Percentiles rank a stretch among this genome's conserved stretches.
Conservation (phyloP, 2,113 vertebrate genomes). For the Sceloporus undulatus region DNA sequence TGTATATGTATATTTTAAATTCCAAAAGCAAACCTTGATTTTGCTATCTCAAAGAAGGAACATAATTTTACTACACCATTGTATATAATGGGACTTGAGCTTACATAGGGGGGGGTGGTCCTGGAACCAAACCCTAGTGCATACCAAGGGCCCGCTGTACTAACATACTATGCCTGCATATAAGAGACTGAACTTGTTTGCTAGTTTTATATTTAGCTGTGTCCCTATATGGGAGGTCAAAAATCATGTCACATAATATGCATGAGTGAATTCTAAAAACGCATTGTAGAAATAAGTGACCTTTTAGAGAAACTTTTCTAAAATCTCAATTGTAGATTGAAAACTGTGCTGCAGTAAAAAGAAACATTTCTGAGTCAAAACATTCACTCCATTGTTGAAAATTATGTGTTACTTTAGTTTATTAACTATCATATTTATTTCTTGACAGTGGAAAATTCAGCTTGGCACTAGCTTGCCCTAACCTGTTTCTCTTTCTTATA, state of each 20-base stretch:
- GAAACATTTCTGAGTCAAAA: neutral
- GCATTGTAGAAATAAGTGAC: neutral
- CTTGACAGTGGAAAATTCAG: neutral
- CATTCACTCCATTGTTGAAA: neutral
- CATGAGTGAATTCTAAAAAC: neutral
- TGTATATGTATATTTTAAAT: no score
- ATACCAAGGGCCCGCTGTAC: neutral
- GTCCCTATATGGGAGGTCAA: neutral
- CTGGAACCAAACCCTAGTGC: no score
- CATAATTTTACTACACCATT: no score
- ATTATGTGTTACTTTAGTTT: neutral
- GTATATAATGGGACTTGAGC: no score
- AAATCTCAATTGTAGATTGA: neutral
- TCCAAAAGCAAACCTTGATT: no score
- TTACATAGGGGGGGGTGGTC: no score
- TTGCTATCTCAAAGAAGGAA: no score
- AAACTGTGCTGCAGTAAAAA: neutral
- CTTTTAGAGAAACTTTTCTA: neutral
- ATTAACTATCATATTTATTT: neutral
- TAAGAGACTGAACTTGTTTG: neutral
- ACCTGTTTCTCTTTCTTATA: neutral
- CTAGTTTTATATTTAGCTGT: slow-evolving; percentile 14
- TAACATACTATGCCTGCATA: neutral
- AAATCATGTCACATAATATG: neutral
- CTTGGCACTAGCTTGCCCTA: neutral